Evolutionary conservation across 2,797 vertebrate genomes (phyloP).

Genomic region (Fistularia tabacaria): DNA sequence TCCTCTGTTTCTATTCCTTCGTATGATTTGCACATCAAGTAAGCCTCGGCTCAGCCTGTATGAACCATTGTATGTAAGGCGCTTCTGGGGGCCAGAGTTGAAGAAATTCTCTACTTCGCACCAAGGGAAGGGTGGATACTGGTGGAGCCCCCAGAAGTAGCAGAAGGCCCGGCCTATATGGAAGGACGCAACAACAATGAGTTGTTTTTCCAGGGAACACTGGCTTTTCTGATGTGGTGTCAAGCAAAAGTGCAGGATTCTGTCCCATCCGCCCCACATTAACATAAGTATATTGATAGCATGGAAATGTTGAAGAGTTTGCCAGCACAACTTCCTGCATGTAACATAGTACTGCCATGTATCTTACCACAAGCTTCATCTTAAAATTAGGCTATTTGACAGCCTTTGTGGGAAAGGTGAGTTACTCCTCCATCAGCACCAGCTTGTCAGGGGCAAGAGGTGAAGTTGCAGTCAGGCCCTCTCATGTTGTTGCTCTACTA

Average conservation of each 20-base stretch:
- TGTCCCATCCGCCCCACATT: slow-evolving; percentile 46
- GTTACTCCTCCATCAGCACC: too few relatives aligned
- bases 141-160: slow-evolving; percentile 55
- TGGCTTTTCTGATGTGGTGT: slow-evolving; percentile 50
- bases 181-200: slow-evolving; percentile 26
- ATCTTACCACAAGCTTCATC: too few relatives aligned
- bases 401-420: too few relatives aligned
- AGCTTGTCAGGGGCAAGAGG: too few relatives aligned
- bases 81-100: slow-evolving; percentile 32
- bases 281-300: slow-evolving; percentile 40
- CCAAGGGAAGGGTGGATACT: slow-evolving; percentile 53
- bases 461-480: too few relatives aligned
- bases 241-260: slow-evolving; percentile 41
- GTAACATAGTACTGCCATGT: too few relatives aligned
- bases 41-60: slow-evolving; percentile 43
- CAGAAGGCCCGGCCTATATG: slow-evolving; percentile 45
- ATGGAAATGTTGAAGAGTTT: too few relatives aligned
- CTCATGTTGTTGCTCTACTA: too few relatives aligned
- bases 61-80: slow-evolving; percentile 42
- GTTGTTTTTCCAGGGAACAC: slow-evolving; percentile 60
- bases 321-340: too few relatives aligned
- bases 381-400: too few relatives aligned
- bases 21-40: slow-evolving; percentile 18
- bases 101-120: slow-evolving; percentile 46
- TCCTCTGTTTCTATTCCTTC: too few relatives aligned